Evolutionary conservation across 2,797 vertebrate species (phyloP).

Genomic region (Sebastes trivittatus): DNA sequence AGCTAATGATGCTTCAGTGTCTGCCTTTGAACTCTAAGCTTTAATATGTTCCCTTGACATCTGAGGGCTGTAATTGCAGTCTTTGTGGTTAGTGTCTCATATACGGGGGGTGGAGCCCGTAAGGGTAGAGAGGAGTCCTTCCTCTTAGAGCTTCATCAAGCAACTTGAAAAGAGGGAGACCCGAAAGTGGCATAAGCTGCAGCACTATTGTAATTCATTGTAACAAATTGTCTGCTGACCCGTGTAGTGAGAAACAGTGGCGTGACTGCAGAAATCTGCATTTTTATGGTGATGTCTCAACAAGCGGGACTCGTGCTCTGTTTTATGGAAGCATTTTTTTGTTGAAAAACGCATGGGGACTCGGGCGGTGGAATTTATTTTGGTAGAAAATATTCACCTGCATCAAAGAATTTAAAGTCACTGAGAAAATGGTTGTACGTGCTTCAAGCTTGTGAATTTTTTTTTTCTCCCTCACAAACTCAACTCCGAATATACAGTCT

Average conservation of each 20-base stretch:
- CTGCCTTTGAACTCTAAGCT: constrained; percentile 58
- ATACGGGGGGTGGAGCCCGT: constrained; percentile 18
- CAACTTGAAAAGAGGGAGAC: constrained; percentile 35
- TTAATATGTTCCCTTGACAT: constrained; percentile 52
- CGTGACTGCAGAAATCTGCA: not conserved
- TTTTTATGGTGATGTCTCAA: constrained; percentile 20
- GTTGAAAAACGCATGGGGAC: not conserved
- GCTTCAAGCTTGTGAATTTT: not conserved
- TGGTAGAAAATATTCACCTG: not conserved
- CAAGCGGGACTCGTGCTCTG: not conserved
- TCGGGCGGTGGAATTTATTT: not conserved
- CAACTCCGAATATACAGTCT: not conserved
- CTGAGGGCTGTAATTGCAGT: constrained; percentile 56
- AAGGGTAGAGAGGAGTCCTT: constrained; percentile 4
- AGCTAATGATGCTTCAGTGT: constrained; percentile 45
- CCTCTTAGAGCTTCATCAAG: constrained; percentile 16
- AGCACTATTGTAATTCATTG: constrained; percentile 26
- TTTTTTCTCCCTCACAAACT: not conserved
- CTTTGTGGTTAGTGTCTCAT: constrained; percentile 46
- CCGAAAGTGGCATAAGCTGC: not conserved
- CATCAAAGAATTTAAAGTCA: constrained; percentile 6
- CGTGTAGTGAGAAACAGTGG: not conserved
- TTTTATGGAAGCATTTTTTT: not conserved
- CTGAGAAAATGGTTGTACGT: constrained; percentile 1
- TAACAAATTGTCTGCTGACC: constrained; percentile 21